Conservation (phyloP, 2,888 invertebrate species). For the Itoplectis maculator region DNA sequence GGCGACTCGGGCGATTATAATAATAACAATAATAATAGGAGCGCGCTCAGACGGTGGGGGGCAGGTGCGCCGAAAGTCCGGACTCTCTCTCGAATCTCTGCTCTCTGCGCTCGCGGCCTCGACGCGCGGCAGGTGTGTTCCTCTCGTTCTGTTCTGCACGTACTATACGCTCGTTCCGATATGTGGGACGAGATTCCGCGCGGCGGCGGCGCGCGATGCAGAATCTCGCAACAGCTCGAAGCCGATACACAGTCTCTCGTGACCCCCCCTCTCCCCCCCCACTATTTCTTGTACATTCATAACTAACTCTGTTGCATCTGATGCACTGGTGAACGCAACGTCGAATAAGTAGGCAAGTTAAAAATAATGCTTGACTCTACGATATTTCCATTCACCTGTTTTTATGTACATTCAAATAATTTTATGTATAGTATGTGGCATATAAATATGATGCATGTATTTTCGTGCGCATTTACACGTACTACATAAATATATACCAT, state of each 20-base stretch:
- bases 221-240: conserved; percentile 41
- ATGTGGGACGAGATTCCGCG: conserved; percentile 62
- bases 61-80: conserved; percentile 47
- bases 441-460: background rate
- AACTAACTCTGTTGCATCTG: conserved; percentile 5
- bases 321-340: conserved; percentile 18
- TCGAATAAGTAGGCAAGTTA: conserved; percentile 14
- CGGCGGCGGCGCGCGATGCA: conserved; percentile 26
- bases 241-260: conserved; percentile 26
- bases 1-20: background rate
- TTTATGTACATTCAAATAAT: background rate
- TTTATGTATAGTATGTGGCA: background rate
- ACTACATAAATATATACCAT: no score
- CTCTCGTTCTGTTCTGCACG: no score
- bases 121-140: conserved; percentile 53
- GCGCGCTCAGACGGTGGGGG: background rate
- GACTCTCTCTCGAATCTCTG: conserved; percentile 31
- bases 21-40: conserved; percentile 11
- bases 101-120: conserved; percentile 47
- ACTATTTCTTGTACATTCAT: conserved; percentile 11
- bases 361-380: background rate
- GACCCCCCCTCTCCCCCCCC: background rate
- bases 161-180: conserved; percentile 53
- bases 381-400: background rate
- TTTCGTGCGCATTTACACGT: background rate